Percentiles rank a stretch among this genome's conserved stretches.
Evolutionary conservation across 2,888 invertebrate genomes (phyloP).

Genomic region (Stenotaenia linearis): DNA sequence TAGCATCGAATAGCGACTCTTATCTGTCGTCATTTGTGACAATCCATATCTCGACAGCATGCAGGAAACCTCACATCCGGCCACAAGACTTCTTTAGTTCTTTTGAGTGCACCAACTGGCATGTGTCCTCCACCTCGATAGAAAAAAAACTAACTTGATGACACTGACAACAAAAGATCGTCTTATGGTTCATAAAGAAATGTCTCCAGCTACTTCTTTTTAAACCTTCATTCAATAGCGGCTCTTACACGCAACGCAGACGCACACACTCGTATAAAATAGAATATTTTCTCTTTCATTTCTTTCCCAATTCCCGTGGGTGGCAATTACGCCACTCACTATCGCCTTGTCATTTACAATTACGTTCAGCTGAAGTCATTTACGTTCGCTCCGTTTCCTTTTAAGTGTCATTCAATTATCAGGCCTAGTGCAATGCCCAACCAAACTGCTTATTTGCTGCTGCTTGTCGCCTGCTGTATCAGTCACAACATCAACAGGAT

Average conservation of each 20-base stretch:
- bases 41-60: slow-evolving; percentile 24
- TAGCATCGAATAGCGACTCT: slow-evolving; percentile 7
- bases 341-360: slow-evolving; percentile 21
- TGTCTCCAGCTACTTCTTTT: not conserved
- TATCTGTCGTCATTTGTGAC: slow-evolving; percentile 23
- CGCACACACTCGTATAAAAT: not conserved
- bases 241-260: not conserved
- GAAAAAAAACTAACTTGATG: slow-evolving; percentile 10
- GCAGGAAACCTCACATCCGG: slow-evolving; percentile 18
- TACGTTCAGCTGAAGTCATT: slow-evolving; percentile 16
- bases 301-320: slow-evolving; percentile 17
- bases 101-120: slow-evolving; percentile 18
- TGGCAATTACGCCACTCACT: slow-evolving; percentile 7
- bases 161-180: slow-evolving; percentile 8
- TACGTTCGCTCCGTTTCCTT: slow-evolving; percentile 22
- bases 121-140: not conserved
- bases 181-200: not conserved
- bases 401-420: slow-evolving; percentile 24
- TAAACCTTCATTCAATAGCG: not conserved
- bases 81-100: slow-evolving; percentile 21
- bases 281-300: slow-evolving; percentile 7
- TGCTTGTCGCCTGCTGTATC: not conserved
- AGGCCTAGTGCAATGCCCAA: not conserved
- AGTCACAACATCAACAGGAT: slow-evolving; percentile 1
- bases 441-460: slow-evolving; percentile 5